Percentiles rank a stretch among this genome's conserved stretches.
phyloP scores from a whole-genome alignment of 2,113 vertebrate genomes.

The Coryphaenoides rupestris region DNA sequence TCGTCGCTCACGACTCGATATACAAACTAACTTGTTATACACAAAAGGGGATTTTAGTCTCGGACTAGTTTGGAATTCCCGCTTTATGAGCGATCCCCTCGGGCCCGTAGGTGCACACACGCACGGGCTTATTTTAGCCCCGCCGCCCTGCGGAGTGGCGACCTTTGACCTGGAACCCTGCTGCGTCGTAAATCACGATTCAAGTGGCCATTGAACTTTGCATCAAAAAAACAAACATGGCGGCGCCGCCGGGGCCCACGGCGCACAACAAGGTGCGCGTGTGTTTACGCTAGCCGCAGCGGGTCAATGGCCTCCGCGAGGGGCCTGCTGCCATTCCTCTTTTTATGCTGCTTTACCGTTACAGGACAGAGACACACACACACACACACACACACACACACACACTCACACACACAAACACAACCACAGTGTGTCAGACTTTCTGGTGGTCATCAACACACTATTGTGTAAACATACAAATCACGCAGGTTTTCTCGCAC shows the following conservation, averaged over 20 bases:
- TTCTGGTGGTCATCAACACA: conserved; percentile 42
- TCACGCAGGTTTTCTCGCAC: conserved; percentile 48
- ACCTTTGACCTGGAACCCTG: conserved; percentile 54
- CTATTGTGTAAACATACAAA: conserved; percentile 46
- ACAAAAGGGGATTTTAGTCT: not conserved
- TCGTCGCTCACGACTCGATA: conserved; percentile 41
- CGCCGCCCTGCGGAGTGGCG: conserved; percentile 38
- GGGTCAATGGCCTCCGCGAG: conserved; percentile 45
- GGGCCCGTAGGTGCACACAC: conserved; percentile 40
- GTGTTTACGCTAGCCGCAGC: conserved; percentile 40
- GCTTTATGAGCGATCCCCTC: conserved; percentile 57
- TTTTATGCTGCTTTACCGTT: conserved; percentile 32
- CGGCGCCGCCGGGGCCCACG: conserved; percentile 47
- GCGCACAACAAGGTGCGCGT: conserved; percentile 16
- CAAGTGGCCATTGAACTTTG: conserved; percentile 41
- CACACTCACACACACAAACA: not conserved
- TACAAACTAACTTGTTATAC: no score
- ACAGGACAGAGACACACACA: conserved; percentile 34
- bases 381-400: no score
- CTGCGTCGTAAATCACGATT: conserved; percentile 59
- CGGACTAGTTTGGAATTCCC: not conserved
- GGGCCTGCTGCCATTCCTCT: conserved; percentile 44
- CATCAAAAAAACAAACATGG: conserved; percentile 49
- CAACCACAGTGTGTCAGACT: conserved; percentile 34
- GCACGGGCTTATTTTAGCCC: conserved; percentile 63